Evolutionary conservation across 1,140 invertebrate genomes (phyloP).

Genomic region (Neotoxoptera formosana): DNA sequence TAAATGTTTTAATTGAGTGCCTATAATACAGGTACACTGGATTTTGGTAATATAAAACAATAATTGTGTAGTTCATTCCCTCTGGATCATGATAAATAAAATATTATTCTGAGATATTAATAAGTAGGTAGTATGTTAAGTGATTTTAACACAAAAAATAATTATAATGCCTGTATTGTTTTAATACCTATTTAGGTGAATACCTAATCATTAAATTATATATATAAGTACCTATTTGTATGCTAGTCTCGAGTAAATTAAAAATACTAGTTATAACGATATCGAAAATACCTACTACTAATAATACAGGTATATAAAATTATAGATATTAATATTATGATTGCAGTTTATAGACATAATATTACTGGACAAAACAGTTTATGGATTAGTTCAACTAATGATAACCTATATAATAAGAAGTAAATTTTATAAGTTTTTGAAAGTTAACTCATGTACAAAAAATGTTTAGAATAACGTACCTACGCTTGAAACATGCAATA

Average conservation of each 20-base stretch:
- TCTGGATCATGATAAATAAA: neutral
- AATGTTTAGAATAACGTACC: no score
- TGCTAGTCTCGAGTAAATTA: no score
- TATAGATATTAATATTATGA: no score
- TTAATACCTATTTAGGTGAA: neutral
- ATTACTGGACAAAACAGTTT: no score
- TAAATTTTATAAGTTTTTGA: neutral
- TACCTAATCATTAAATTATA: neutral
- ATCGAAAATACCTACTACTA: no score
- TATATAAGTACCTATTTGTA: neutral
- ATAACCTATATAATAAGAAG: neutral
- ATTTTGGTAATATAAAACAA: neutral
- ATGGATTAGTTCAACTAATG: no score
- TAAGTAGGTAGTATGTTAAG: neutral
- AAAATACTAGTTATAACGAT: no score
- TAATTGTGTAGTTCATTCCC: neutral
- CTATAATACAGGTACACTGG: no score
- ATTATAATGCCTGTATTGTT: neutral
- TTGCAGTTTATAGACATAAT: no score
- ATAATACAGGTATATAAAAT: no score
- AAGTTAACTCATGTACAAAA: neutral
- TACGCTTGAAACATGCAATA: no score
- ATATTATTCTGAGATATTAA: neutral
- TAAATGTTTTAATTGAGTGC: neutral
- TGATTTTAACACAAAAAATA: neutral